phyloP scores from a whole-genome alignment of 2,113 vertebrate genomes.

The Daboia siamensis region DNA sequence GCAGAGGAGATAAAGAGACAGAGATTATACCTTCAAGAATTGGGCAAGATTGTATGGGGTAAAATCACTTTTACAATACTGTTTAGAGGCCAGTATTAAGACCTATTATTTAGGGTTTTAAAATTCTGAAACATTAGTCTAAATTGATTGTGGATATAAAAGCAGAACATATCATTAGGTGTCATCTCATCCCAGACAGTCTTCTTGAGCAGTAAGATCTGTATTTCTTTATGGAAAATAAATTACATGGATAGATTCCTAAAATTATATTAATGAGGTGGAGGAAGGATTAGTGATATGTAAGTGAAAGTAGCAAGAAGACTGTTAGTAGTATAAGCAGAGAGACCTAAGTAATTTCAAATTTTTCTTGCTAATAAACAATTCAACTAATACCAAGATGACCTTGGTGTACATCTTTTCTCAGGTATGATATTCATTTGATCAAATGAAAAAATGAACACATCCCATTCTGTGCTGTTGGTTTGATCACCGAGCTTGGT shows the following conservation, averaged over 20 bases:
- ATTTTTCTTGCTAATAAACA: background rate
- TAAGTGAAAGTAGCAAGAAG: background rate
- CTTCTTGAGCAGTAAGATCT: background rate
- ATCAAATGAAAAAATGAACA: background rate
- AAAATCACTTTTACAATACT: background rate
- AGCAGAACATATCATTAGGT: background rate
- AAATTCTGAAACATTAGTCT: background rate
- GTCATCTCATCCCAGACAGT: background rate
- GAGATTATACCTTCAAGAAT: background rate
- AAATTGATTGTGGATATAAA: background rate
- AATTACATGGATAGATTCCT: background rate
- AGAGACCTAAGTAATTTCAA: background rate
- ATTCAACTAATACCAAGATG: background rate
- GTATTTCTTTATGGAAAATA: background rate
- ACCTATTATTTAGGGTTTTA: background rate
- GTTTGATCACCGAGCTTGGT: no score
- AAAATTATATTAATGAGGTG: background rate
- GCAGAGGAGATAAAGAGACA: background rate
- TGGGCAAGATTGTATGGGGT: background rate
- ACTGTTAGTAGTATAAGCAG: background rate
- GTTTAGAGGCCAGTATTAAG: background rate
- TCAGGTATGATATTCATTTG: background rate
- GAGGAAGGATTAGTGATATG: background rate
- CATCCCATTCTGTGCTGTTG: background rate
- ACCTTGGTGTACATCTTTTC: background rate